phyloP scores from a whole-genome alignment of 2,797 vertebrate genomes.

The Trematomus bernacchii region DNA sequence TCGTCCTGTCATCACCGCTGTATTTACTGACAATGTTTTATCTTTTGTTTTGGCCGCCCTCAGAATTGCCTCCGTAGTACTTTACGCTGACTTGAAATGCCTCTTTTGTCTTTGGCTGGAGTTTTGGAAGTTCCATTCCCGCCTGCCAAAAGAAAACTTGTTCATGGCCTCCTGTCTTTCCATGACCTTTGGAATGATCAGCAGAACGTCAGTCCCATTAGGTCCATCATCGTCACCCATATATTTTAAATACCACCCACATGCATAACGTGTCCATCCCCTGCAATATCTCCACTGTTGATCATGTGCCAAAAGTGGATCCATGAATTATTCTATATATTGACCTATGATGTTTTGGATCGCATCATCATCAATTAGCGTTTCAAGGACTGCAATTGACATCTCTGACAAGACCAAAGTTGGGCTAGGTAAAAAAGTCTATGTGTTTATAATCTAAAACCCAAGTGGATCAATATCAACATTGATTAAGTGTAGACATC shows the following conservation, averaged over 20 bases:
- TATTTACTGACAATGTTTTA: slow-evolving; percentile 77
- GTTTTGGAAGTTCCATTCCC: slow-evolving; percentile 65
- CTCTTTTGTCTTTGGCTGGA: slow-evolving; percentile 72
- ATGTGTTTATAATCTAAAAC: not conserved
- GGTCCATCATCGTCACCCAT: slow-evolving; percentile 56
- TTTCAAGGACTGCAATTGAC: not conserved
- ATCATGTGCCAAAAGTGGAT: slow-evolving; percentile 14
- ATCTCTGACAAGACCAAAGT: not conserved
- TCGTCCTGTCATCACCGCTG: slow-evolving; percentile 77
- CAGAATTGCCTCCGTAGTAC: slow-evolving; percentile 56
- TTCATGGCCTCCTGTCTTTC: slow-evolving; percentile 41
- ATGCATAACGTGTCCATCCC: slow-evolving; percentile 10
- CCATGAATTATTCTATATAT: slow-evolving; percentile 23
- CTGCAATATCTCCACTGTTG: slow-evolving; percentile 1
- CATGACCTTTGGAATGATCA: slow-evolving; percentile 68
- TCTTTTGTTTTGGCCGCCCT: slow-evolving; percentile 76
- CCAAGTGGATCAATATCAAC: not conserved
- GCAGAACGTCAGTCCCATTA: slow-evolving; percentile 67
- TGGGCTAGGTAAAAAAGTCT: not conserved
- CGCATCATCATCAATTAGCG: not conserved
- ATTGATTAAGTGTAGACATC: not conserved
- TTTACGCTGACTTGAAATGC: slow-evolving; percentile 72
- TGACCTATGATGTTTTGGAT: not conserved
- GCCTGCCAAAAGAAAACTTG: slow-evolving; percentile 66
- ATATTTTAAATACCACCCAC: slow-evolving; percentile 9